A percentile compares a stretch with the other conserved stretches of the same genome.
Conservation (phyloP, 92 coral and sea anemone genomes). For the Paragorgia papillata region DNA sequence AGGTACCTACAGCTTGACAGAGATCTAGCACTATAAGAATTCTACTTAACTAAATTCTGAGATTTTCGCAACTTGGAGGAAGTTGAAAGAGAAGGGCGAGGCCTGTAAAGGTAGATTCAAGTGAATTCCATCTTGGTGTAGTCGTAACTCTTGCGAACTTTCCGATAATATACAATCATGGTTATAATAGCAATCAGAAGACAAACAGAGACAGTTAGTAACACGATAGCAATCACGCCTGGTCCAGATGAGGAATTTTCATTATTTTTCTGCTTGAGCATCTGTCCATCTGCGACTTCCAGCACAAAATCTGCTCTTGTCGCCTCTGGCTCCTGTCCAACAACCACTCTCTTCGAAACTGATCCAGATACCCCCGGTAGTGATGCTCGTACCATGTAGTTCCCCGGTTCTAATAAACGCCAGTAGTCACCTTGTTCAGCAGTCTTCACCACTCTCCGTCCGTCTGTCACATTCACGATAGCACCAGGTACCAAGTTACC, state of each 20-base stretch:
- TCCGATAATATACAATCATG: slow-evolving; percentile 26
- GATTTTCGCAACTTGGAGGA: background rate
- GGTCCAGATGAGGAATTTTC: slow-evolving; percentile 2
- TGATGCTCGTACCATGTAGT: slow-evolving; percentile 5
- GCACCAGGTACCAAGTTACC: slow-evolving; percentile 34
- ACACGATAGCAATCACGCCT: slow-evolving; percentile 25
- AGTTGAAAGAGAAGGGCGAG: background rate
- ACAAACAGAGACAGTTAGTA: slow-evolving; percentile 11
- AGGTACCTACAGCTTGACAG: too few species aligned
- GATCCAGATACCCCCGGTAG: slow-evolving; percentile 18
- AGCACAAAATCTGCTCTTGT: slow-evolving; percentile 33
- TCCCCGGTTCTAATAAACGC: slow-evolving; percentile 37
- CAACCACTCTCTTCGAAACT: slow-evolving; percentile 64
- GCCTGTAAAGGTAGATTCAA: background rate
- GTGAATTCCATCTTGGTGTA: slow-evolving; percentile 39
- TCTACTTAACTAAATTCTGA: too few species aligned
- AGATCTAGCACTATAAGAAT: too few species aligned
- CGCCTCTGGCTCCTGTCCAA: slow-evolving; percentile 56
- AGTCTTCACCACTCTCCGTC: slow-evolving; percentile 17
- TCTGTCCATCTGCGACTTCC: slow-evolving; percentile 4
- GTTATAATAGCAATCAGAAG: slow-evolving; percentile 20
- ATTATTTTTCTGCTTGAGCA: background rate
- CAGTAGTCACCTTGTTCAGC: slow-evolving; percentile 39
- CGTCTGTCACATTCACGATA: slow-evolving; percentile 12
- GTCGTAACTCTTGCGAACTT: slow-evolving; percentile 20